A percentile compares a stretch with the other conserved stretches of the same genome.
Evolutionary conservation across 2,888 invertebrate genomes (phyloP).

Genomic region (Hirtodrosophila trivittata): DNA sequence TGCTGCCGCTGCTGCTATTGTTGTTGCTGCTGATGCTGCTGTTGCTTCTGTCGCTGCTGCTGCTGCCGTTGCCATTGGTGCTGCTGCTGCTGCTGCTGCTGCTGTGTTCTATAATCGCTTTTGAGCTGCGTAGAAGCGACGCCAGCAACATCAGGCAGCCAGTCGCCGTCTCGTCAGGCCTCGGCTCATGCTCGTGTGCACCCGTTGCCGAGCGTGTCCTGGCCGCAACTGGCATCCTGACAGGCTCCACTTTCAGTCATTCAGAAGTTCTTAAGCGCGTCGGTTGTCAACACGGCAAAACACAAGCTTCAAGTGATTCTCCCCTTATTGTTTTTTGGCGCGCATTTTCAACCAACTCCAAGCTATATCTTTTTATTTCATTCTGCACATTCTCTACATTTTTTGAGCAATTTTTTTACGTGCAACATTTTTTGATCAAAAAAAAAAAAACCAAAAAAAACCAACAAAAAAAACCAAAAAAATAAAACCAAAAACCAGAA

Average conservation of each 20-base stretch:
- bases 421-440: too few species aligned
- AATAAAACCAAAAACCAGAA: too few species aligned
- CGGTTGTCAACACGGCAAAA: slow-evolving; percentile 56
- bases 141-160: slow-evolving; percentile 13
- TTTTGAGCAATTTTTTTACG: too few species aligned
- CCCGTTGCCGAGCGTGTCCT: slow-evolving; percentile 21
- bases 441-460: too few species aligned
- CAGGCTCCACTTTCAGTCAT: slow-evolving; percentile 50
- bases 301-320: background rate
- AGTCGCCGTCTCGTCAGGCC: slow-evolving; percentile 1
- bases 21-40: background rate
- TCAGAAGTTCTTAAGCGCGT: slow-evolving; percentile 48
- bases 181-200: slow-evolving; percentile 40
- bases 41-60: too few species aligned
- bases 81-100: slow-evolving; percentile 25
- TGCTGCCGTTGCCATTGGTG: too few species aligned
- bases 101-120: slow-evolving; percentile 55
- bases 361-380: too few species aligned
- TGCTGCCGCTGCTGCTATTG: slow-evolving; percentile 18
- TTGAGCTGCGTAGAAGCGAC: slow-evolving; percentile 33
- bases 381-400: too few species aligned
- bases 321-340: slow-evolving; percentile 8
- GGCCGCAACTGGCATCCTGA: slow-evolving; percentile 22
- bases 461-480: too few species aligned
- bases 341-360: slow-evolving; percentile 1